Evolutionary conservation across 2,888 invertebrate genomes (phyloP), one percentile per base, ranked within the genome.

Genomic region (Iselma pallidipennis): DNA sequence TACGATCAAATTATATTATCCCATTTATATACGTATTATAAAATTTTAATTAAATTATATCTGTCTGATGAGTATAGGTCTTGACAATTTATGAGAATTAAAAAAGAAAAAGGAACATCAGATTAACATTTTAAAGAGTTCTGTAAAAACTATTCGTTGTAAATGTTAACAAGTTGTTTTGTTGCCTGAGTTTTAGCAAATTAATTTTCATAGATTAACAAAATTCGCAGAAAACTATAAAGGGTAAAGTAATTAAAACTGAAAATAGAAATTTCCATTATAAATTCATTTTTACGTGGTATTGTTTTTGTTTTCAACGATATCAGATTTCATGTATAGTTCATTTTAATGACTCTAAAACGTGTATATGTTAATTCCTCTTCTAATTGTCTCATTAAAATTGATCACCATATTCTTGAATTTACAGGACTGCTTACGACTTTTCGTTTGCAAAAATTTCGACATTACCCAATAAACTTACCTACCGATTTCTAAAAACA

Each of bases 331-430:
- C 71, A 66, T 66, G 65, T 69, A 68, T 69, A 67, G 69, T 67
- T 62, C 59, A 68, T 72, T 71, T 71, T 71, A 68, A 71, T 74
- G 71, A 70, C 72, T n/a, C n/a, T n/a, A n/a, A n/a, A n/a, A n/a
- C n/a, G n/a, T n/a, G n/a, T n/a, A n/a, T n/a, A n/a, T n/a, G n/a
- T n/a, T n/a, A n/a, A 67, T 55, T 68, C 71, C 28, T 12, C 14
- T 48, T 9, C 69, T 72, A 71, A 73, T 70, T 70, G 69, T 65
- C 56, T 69, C 70, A 71, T 72, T 73, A 71, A 73, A 72, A 72
- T 63, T 63, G 53, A 37, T n/a, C n/a, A n/a, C n/a, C n/a, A n/a
- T n/a, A n/a, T n/a, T n/a, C n/a, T n/a, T n/a, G n/a, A n/a, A n/a
- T n/a, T n/a, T n/a, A n/a, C n/a, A n/a, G n/a, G n/a, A n/a, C n/a